These are phyloP conservation scores for Drosophila robusta DNA, from an alignment of 2,888 invertebrate genomes.

Conservation along the genomic window DNA sequence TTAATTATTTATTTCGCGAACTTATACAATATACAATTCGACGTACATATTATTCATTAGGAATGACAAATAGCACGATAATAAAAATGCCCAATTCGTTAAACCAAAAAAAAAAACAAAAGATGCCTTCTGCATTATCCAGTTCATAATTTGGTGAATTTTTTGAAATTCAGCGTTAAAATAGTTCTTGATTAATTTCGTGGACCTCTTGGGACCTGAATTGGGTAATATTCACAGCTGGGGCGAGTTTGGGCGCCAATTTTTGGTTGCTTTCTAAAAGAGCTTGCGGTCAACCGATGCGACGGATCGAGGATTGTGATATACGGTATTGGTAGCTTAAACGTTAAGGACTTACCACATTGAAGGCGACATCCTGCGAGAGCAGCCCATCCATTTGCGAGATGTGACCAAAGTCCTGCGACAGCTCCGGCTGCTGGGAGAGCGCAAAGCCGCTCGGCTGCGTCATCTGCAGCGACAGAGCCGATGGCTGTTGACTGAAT, in stretches of 20 bases:
- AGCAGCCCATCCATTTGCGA: conserved; percentile 97
- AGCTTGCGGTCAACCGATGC: conserved; percentile 1
- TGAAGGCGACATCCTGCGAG: conserved; percentile 90
- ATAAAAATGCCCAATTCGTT: not conserved
- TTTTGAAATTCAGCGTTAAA: not conserved
- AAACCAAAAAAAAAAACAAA: not conserved
- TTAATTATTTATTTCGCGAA: conserved; percentile 1
- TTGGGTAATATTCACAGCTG: no score
- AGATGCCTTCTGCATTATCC: not conserved
- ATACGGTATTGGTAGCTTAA: not conserved
- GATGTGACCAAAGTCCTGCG: conserved; percentile 85
- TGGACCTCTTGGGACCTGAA: not conserved
- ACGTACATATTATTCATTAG: not conserved
- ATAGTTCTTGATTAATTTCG: not conserved
- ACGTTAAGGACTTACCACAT: conserved; percentile 69
- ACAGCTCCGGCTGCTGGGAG: conserved; percentile 87
- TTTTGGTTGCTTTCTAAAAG: not conserved
- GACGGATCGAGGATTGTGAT: not conserved
- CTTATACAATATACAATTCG: not conserved
- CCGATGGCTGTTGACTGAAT: conserved; percentile 88
- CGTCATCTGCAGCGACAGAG: conserved; percentile 89
- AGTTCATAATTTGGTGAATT: not conserved
- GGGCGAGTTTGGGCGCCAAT: not conserved
- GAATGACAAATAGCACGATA: not conserved
- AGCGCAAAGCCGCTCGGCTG: conserved; percentile 88